Base-by-base conservation (phyloP, 2,888 invertebrate genomes). In the Apeira syringaria region DNA sequence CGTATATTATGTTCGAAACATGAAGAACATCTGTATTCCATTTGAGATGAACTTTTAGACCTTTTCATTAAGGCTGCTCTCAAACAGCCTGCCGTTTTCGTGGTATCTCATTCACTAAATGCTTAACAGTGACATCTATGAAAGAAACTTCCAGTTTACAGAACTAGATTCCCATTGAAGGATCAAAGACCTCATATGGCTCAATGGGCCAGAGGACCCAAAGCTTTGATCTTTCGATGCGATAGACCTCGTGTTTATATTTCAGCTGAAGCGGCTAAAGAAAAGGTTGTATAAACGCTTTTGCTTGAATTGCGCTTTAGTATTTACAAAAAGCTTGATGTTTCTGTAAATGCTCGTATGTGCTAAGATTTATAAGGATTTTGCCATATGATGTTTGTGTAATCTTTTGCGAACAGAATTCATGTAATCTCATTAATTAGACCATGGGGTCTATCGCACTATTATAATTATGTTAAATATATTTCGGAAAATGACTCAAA, bases 181-280 rank as follows among this genome's bases (percentile, higher is more conserved):
- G 63, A 69, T 71, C 72, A 71, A 71, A 69, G 60, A 59, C 55
- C 54, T 52, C 44, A 45, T 47, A 51, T 61, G 56, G 56, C 53
- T 62, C 64, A 53, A 59, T 65, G 64, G 35, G 42, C 50, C 13
- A 27, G 35, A 47, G 49, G 53, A 55, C 56, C 47, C 41, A 36
- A 46, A 27, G 42, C 67, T 66, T 68, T 68, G 59, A 64, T 61
- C 54, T 45, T 45, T 46, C 46, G 32, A 39, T 33, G 27, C 39
- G 45, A 45, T 39, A 44, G 41, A 47, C 41, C 37, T 31, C 52
- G 32, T 40, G 40, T 36, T 38, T 38, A 38, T 33, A 44, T 38
- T 33, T 33, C 25, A 7, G 25, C 37, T 44, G 33, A 43, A 43
- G 9, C 9, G 17, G 24, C 24, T 12, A 17, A 17, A 33, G 38